Conservation (phyloP, 35 echinoderm and acorn worm genomes). For the Ptychodera flava region DNA sequence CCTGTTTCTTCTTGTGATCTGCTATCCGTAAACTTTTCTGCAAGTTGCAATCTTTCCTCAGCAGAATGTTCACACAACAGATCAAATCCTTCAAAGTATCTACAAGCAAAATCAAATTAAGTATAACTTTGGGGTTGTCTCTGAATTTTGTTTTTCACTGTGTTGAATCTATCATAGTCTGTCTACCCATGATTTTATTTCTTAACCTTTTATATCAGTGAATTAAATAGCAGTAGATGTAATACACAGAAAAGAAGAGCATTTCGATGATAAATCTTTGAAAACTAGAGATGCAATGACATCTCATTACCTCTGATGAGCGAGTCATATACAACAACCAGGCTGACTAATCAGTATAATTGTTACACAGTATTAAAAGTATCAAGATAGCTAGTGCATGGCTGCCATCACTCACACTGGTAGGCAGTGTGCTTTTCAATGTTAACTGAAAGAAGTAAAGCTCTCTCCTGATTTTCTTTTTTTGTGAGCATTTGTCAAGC, state of each 20-base stretch:
- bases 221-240: background rate
- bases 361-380: too few species aligned
- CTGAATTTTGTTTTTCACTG: background rate
- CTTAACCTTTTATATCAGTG: background rate
- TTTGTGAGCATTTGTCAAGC: too few species aligned
- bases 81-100: slow-evolving; percentile 94
- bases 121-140: background rate
- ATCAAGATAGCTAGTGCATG: too few species aligned
- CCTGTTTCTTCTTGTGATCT: slow-evolving; percentile 56
- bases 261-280: background rate
- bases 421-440: too few species aligned
- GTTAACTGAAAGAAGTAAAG: too few species aligned
- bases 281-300: too few species aligned
- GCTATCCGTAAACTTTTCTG: slow-evolving; percentile 23
- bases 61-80: slow-evolving; percentile 46
- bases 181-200: background rate
- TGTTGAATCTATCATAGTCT: background rate
- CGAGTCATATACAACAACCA: too few species aligned
- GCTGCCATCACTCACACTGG: too few species aligned
- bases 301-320: too few species aligned
- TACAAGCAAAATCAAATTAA: slow-evolving; percentile 2
- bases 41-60: slow-evolving; percentile 62
- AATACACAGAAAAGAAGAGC: background rate
- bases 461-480: too few species aligned
- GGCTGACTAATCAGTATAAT: too few species aligned